These are phyloP conservation scores for Tretioscincus oriximinensis DNA, from an alignment of 2,113 vertebrate species.

Conservation along the genomic window DNA sequence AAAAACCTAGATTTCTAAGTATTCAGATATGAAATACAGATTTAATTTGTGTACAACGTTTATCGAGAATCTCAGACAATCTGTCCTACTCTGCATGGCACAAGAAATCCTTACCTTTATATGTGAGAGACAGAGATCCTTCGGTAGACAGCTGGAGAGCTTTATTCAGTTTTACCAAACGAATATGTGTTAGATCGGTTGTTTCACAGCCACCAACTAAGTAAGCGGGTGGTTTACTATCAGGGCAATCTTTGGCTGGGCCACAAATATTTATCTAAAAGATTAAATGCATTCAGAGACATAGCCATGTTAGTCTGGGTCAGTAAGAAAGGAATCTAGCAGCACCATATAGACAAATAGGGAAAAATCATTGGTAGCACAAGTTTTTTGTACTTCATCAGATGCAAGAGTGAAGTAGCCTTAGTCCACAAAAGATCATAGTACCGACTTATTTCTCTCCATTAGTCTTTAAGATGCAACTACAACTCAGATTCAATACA, in stretches of 20 bases:
- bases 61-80: not conserved
- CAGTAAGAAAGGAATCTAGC: too few species aligned
- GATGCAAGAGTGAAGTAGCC: too few species aligned
- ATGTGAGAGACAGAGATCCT: conserved; percentile 83
- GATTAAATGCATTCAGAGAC: conserved; percentile 1
- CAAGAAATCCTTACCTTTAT: conserved; percentile 71
- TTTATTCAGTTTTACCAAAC: conserved; percentile 76
- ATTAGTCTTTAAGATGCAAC: too few species aligned
- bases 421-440: too few species aligned
- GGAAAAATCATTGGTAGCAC: too few species aligned
- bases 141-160: conserved; percentile 83
- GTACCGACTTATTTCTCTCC: too few species aligned
- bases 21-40: not conserved
- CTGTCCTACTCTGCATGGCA: not conserved
- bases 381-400: too few species aligned
- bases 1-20: not conserved
- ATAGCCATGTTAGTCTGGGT: too few species aligned
- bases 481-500: conserved; percentile 11
- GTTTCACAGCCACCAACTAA: conserved; percentile 83
- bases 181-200: conserved; percentile 43
- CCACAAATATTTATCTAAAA: conserved; percentile 88
- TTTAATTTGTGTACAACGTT: not conserved
- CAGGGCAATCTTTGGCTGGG: conserved; percentile 68
- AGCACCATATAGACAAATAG: too few species aligned
- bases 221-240: conserved; percentile 61